Evolutionary conservation across 2,113 vertebrate genomes (phyloP).

Genomic region (Mormyrus lacerda): DNA sequence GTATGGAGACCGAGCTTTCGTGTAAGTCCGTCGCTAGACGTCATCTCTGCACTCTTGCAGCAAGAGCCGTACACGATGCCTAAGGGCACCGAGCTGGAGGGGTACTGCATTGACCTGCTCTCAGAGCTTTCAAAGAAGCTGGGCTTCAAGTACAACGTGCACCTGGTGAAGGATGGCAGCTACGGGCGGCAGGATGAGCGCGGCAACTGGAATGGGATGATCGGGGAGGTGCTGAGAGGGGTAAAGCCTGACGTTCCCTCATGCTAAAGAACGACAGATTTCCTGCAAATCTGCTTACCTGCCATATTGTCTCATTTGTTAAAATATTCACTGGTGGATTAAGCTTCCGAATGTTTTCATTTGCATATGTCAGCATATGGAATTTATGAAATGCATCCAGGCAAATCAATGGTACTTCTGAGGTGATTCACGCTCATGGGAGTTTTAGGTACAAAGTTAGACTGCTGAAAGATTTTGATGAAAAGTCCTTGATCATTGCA

Average conservation of each 20-base stretch:
- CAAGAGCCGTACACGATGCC: constrained; percentile 71
- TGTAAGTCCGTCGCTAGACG: background rate
- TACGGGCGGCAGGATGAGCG: constrained; percentile 55
- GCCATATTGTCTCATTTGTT: background rate
- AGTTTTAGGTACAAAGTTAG: background rate
- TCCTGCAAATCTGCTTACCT: background rate
- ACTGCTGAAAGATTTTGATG: background rate
- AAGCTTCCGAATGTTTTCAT: background rate
- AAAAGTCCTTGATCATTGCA: background rate
- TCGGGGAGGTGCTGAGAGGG: constrained; percentile 70
- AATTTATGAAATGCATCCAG: background rate
- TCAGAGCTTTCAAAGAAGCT: constrained; percentile 58
- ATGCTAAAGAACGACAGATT: background rate
- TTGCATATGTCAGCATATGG: background rate
- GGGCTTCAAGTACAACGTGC: constrained; percentile 63
- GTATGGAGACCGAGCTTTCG: background rate
- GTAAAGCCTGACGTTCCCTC: constrained; percentile 44
- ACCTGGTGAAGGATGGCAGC: constrained; percentile 66
- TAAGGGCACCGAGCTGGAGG: constrained; percentile 61
- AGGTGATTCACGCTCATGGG: background rate
- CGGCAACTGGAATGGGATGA: constrained; percentile 73
- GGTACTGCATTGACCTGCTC: constrained; percentile 75
- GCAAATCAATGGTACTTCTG: background rate
- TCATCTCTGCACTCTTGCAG: constrained; percentile 42
- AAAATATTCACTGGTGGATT: background rate